Evolutionary conservation across 2,888 invertebrate genomes (phyloP), one percentile per base, ranked within the genome.

Genomic region (Aporophyla nigra): DNA sequence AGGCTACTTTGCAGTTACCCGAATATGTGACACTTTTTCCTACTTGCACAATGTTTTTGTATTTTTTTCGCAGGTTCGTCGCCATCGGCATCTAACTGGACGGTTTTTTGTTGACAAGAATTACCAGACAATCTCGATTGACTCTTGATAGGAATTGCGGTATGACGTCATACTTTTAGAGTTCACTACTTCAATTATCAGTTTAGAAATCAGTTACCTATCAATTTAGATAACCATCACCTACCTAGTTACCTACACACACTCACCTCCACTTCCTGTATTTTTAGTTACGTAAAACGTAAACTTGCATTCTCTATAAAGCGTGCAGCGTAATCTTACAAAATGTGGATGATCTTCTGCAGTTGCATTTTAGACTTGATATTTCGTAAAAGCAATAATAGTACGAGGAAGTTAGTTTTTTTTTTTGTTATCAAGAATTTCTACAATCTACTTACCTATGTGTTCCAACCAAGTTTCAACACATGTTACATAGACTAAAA

Each of bases 21-120:
- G 71, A 77, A 86, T 87, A 77, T 83, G 75, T 79, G 53, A 84
- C 82, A 90, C 86, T 90, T 89, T 91, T 93, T 90, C 88, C 90
- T 88, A 88, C 80, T 86, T 89, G 91, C 90, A 90, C 89, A 92
- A 88, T 88, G 91, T 94, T 95, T 95, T 95, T 94, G 90, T 91
- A 85, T 73, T 89, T 89, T 91, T 85, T 91, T 94, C 79, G 82
- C 87, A 91, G 91, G 94, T 94, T 93, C 94, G 92, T 93, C 94
- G 95, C 91, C 95, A 91, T 88, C 90, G 92, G 90, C 93, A 90
- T 92, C 90, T 95, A 95, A 95, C 95, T 93, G 95, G 92, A 93
- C 91, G 86, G 83, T 93, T 95, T 95, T 95, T 95, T 95, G 78
- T 71, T 12, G 24, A 33, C 19, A 6, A 21, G 56, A 51, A 43